A percentile compares a stretch with the other conserved stretches of the same genome.
Conservation (phyloP, 1,140 invertebrate genomes). For the Pogonus chalceus region DNA sequence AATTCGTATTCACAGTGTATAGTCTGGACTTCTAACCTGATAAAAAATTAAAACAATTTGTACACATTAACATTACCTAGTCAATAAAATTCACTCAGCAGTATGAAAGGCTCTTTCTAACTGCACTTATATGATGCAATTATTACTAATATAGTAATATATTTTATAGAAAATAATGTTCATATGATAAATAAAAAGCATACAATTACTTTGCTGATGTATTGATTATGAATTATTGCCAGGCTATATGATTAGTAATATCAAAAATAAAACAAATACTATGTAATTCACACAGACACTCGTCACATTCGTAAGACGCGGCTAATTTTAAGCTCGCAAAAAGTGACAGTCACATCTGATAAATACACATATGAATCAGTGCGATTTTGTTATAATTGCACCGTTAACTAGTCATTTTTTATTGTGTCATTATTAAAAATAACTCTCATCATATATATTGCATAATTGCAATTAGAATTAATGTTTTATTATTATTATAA, state of each 20-base stretch:
- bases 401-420: too few species aligned
- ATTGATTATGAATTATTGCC: constrained; percentile 25
- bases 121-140: constrained; percentile 31
- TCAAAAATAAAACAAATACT: constrained; percentile 34
- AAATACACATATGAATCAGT: too few species aligned
- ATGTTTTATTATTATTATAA: too few species aligned
- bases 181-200: constrained; percentile 25
- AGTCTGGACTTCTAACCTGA: background rate
- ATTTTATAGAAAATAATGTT: constrained; percentile 17
- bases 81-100: constrained; percentile 9
- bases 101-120: constrained; percentile 28
- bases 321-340: too few species aligned
- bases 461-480: too few species aligned
- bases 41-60: background rate
- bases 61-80: background rate
- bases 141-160: background rate
- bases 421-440: too few species aligned
- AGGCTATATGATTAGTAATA: constrained; percentile 31
- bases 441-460: too few species aligned
- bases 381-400: too few species aligned
- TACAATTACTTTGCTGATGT: constrained; percentile 11
- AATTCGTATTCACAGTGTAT: background rate
- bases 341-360: too few species aligned
- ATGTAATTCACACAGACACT: constrained; percentile 24
- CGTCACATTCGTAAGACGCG: constrained; percentile 23